phyloP scores from a whole-genome alignment of 2,797 vertebrate species.

The Crenuchus spilurus region DNA sequence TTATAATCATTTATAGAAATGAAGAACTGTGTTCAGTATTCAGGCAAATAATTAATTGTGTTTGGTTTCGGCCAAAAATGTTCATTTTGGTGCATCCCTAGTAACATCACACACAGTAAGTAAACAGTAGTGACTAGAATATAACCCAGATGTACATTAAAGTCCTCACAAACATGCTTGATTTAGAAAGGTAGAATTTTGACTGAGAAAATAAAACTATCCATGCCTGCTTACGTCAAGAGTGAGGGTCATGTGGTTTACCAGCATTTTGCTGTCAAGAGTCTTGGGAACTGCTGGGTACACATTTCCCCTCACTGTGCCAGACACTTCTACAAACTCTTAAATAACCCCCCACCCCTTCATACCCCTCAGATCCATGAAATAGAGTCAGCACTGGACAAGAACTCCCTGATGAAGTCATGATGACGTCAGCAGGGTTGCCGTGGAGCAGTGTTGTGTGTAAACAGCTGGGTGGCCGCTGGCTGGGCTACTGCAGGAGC shows the following conservation, averaged over 20 bases:
- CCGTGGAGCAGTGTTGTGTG: slow-evolving; percentile 37
- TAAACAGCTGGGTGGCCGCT: slow-evolving; percentile 45
- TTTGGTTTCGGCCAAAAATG: too few relatives aligned
- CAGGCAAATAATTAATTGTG: too few relatives aligned
- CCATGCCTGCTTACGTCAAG: too few relatives aligned
- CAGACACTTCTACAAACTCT: slow-evolving; percentile 14
- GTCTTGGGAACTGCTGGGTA: slow-evolving; percentile 42
- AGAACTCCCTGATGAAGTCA: slow-evolving; percentile 46
- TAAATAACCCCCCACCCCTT: slow-evolving; percentile 20
- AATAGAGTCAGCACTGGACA: slow-evolving; percentile 27
- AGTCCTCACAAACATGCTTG: too few relatives aligned
- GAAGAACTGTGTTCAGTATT: too few relatives aligned
- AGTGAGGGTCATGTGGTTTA: slow-evolving; percentile 24
- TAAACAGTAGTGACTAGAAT: too few relatives aligned
- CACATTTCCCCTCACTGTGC: slow-evolving; percentile 26
- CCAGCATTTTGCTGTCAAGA: background rate
- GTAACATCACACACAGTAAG: too few relatives aligned
- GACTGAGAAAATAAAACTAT: too few relatives aligned
- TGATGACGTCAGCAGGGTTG: slow-evolving; percentile 51
- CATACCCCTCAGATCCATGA: slow-evolving; percentile 18
- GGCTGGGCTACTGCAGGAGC: slow-evolving; percentile 15
- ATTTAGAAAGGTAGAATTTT: too few relatives aligned
- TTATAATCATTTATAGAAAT: too few relatives aligned
- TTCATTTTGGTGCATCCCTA: too few relatives aligned
- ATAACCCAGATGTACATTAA: too few relatives aligned